A percentile compares a stretch with the other conserved stretches of the same genome.
These are phyloP conservation scores for Drosophila incognita DNA, from an alignment of 2,888 invertebrate genomes.

Conservation along the genomic window DNA sequence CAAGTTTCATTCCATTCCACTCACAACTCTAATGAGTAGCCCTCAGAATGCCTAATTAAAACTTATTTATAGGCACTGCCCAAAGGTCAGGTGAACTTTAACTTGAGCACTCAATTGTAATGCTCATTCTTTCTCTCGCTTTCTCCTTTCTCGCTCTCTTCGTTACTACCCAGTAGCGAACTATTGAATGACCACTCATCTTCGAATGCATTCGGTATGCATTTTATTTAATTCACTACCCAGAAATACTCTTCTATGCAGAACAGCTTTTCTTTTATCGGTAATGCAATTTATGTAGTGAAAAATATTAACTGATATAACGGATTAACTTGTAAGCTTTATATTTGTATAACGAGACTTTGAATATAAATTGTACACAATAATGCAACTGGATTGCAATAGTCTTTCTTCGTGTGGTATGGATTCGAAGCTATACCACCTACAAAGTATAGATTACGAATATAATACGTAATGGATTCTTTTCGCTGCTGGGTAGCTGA, in stretches of 20 bases:
- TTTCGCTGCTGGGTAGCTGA: not conserved
- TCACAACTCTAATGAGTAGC: slow-evolving; percentile 15
- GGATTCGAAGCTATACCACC: too few species aligned
- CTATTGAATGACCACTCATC: not conserved
- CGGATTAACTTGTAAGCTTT: not conserved
- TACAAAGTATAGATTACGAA: not conserved
- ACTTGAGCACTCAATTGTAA: slow-evolving; percentile 4
- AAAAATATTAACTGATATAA: not conserved
- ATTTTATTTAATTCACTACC: not conserved
- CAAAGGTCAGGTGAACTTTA: slow-evolving; percentile 38
- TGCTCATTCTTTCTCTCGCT: slow-evolving; percentile 3
- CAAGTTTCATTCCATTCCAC: not conserved
- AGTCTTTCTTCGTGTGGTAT: not conserved
- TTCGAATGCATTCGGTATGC: not conserved
- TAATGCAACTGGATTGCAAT: not conserved
- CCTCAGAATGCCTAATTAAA: slow-evolving; percentile 26
- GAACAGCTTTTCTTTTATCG: not conserved
- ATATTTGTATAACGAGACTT: not conserved
- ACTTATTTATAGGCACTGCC: slow-evolving; percentile 39
- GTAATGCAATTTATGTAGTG: too few species aligned
- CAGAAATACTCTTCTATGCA: not conserved
- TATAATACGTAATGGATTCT: not conserved
- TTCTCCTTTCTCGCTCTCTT: not conserved
- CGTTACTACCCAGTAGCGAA: not conserved
- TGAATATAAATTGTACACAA: not conserved